Evolutionary conservation across 2,113 vertebrate species (phyloP).

Genomic region (Orcinus orca): DNA sequence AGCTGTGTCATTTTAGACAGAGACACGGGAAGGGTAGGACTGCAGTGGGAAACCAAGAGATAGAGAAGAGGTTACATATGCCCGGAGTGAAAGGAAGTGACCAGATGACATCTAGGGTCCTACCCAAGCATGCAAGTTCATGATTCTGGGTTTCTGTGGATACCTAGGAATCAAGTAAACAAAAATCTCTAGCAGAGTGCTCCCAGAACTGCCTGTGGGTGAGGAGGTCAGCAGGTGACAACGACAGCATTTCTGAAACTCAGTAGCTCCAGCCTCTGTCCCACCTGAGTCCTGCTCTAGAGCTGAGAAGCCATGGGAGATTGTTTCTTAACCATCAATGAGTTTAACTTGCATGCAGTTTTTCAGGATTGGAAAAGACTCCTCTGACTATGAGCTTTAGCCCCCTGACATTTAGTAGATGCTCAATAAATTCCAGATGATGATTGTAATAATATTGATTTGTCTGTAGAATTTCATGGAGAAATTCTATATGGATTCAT

Average conservation of each 20-base stretch:
- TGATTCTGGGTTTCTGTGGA: background rate
- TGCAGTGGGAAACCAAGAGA: background rate
- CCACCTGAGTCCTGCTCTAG: background rate
- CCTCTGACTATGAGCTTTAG: background rate
- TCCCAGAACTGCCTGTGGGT: background rate
- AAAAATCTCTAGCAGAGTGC: background rate
- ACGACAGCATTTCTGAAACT: background rate
- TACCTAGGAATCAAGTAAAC: background rate
- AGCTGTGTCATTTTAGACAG: background rate
- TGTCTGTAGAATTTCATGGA: background rate
- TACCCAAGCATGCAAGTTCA: background rate
- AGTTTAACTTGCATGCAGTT: background rate
- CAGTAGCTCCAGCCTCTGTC: background rate
- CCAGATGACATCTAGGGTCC: background rate
- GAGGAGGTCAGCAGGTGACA: background rate
- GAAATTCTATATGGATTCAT: background rate
- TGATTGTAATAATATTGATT: background rate
- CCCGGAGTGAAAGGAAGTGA: background rate
- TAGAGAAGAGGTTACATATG: background rate
- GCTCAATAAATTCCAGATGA: background rate
- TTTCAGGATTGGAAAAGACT: background rate
- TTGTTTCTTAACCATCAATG: background rate
- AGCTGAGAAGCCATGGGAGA: background rate
- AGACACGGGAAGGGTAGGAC: background rate
- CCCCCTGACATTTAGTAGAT: background rate